A percentile compares a stretch with the other conserved stretches of the same genome.
Conservation (phyloP, 1,140 invertebrate species). For the Aphidius gifuensis region DNA sequence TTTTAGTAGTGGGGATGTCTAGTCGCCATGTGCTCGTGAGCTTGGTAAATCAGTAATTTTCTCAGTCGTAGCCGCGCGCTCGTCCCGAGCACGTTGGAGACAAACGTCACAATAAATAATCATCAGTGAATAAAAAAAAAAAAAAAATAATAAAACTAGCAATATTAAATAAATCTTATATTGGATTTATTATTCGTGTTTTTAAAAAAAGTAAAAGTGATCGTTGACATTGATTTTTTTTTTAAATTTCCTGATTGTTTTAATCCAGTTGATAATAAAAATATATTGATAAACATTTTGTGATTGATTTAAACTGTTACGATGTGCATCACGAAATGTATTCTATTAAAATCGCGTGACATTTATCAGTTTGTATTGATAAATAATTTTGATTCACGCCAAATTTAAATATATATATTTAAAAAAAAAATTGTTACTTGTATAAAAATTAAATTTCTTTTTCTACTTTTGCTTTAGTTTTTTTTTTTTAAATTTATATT, state of each 20-base stretch:
- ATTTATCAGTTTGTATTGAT: not conserved
- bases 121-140: not conserved
- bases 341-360: conserved; percentile 5
- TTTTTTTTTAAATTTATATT: no score
- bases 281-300: not conserved
- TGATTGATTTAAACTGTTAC: not conserved
- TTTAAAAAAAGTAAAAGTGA: no score
- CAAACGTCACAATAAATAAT: not conserved
- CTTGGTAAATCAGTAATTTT: conserved; percentile 42
- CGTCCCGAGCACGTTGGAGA: conserved; percentile 35
- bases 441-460: no score
- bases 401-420: conserved; percentile 4
- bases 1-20: conserved; percentile 12
- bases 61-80: conserved; percentile 53
- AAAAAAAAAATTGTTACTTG: no score
- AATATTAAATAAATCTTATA: no score
- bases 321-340: conserved; percentile 18
- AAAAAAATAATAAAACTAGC: no score
- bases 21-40: conserved; percentile 48
- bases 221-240: not conserved
- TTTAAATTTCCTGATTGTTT: not conserved
- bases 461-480: no score
- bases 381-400: not conserved
- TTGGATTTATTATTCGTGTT: no score
- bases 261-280: not conserved